Evolutionary conservation across 2,888 invertebrate species (phyloP).

Genomic region (Drosophila dives): DNA sequence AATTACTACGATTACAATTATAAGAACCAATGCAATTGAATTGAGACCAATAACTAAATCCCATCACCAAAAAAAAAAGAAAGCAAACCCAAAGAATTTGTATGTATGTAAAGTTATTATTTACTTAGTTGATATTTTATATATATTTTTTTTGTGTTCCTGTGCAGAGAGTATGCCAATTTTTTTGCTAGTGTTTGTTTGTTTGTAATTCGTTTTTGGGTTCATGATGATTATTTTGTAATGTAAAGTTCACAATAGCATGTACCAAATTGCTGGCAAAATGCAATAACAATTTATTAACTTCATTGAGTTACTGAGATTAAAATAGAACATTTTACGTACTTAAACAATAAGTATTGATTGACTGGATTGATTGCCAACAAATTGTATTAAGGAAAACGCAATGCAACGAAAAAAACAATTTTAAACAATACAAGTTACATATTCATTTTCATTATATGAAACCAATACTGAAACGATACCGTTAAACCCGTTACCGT

Average conservation of each 20-base stretch:
- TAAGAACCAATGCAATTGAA: slow-evolving; percentile 59
- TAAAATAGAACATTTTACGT: slow-evolving; percentile 34
- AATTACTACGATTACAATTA: slow-evolving; percentile 35
- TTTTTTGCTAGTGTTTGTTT: slow-evolving; percentile 59
- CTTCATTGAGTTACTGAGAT: slow-evolving; percentile 51
- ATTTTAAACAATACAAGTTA: slow-evolving; percentile 79
- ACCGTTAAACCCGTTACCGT: slow-evolving; percentile 69
- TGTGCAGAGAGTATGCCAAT: slow-evolving; percentile 60
- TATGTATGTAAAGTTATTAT: slow-evolving; percentile 75
- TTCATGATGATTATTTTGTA: slow-evolving; percentile 34
- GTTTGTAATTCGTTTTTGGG: slow-evolving; percentile 33
- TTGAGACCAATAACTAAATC: slow-evolving; percentile 44
- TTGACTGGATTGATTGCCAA: slow-evolving; percentile 37
- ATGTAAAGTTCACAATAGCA: slow-evolving; percentile 65
- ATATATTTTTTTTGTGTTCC: slow-evolving; percentile 40
- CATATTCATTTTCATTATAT: slow-evolving; percentile 81
- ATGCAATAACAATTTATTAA: slow-evolving; percentile 40
- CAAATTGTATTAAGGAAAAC: slow-evolving; percentile 62
- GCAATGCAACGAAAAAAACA: slow-evolving; percentile 75
- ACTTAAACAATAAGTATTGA: slow-evolving; percentile 37
- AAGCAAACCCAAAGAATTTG: slow-evolving; percentile 47
- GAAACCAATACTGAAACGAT: slow-evolving; percentile 67
- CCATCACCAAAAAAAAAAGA: slow-evolving; percentile 5
- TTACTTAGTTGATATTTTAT: slow-evolving; percentile 23
- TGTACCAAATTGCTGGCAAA: slow-evolving; percentile 64